Evolutionary conservation across 2,888 invertebrate genomes (phyloP).

Genomic region (Drosophila robusta): DNA sequence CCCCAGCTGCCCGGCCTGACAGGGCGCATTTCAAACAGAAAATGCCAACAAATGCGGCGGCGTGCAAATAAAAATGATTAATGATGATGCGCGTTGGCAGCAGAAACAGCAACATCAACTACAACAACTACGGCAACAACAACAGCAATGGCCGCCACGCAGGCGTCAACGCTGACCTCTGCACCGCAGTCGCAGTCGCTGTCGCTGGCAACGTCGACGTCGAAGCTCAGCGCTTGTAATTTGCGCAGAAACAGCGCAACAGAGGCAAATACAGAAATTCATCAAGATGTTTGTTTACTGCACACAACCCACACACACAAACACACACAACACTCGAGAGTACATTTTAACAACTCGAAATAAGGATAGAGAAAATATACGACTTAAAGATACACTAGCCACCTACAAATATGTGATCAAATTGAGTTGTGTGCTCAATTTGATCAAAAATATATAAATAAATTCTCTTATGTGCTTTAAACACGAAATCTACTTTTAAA

Average conservation of each 20-base stretch:
- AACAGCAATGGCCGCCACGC: constrained; percentile 71
- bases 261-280: constrained; percentile 18
- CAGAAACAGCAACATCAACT: constrained; percentile 39
- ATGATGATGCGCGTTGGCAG: constrained; percentile 79
- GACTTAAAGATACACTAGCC: background rate
- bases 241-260: constrained; percentile 23
- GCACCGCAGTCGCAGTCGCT: constrained; percentile 22
- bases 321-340: constrained; percentile 7
- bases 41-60: constrained; percentile 80
- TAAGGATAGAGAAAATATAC: background rate
- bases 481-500: no score
- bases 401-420: background rate
- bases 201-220: constrained; percentile 29
- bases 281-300: constrained; percentile 29
- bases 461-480: no score
- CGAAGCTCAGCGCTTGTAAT: constrained; percentile 31
- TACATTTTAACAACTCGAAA: constrained; percentile 15
- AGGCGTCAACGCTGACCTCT: constrained; percentile 63
- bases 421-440: no score
- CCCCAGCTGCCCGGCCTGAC: constrained; percentile 33
- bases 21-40: constrained; percentile 71
- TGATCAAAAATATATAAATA: no score
- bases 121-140: constrained; percentile 38
- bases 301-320: constrained; percentile 6
- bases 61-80: constrained; percentile 83